Base-by-base conservation (phyloP, 2,888 invertebrate genomes). In the Thumatha senex region DNA sequence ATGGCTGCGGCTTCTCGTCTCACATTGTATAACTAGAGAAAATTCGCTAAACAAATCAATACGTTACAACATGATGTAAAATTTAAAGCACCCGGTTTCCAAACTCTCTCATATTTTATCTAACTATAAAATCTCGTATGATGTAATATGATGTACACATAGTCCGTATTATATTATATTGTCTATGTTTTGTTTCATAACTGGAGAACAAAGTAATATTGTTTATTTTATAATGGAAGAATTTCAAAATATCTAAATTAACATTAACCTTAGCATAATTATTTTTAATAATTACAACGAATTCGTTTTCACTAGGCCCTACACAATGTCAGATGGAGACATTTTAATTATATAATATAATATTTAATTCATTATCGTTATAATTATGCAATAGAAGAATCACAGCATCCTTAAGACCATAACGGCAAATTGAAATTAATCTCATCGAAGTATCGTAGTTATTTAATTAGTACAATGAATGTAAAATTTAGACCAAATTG, bases 401-500 rank as follows among this genome's bases (percentile, higher is more conserved):
- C 90, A 90, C 90, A 90, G 90, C 90, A 89, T 90, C 80, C 85
- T 90, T 89, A 90, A 87, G 89, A 90, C 88, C 87, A 84, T 90
- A 87, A 85, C 82, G 86, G 87, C 84, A 84, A 24, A 86, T 86
- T 84, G 85, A 89, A 90, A 89, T 85, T 77, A 89, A 88, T 86
- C 80, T 87, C 85, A 83, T 84, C 86, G 87, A 89, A 88, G 84
- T 87, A 87, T 87, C 87, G 86, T 87, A 86, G 81, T 82, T 87
- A 83, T 80, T 84, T 87, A 83, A 84, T 77, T 78, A 84, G 72
- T 85, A 84, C 80, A 83, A 84, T 86, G 84, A 84, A 87, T 90
- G 86, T 90, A 91, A 88, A 91, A 91, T 91, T 91, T 90, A 90
- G 90, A 91, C 90, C 91, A 89, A 90, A 87, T 89, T 88, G 87